phyloP scores from a whole-genome alignment of 2,888 invertebrate genomes.

The Willowsia nigromaculata region DNA sequence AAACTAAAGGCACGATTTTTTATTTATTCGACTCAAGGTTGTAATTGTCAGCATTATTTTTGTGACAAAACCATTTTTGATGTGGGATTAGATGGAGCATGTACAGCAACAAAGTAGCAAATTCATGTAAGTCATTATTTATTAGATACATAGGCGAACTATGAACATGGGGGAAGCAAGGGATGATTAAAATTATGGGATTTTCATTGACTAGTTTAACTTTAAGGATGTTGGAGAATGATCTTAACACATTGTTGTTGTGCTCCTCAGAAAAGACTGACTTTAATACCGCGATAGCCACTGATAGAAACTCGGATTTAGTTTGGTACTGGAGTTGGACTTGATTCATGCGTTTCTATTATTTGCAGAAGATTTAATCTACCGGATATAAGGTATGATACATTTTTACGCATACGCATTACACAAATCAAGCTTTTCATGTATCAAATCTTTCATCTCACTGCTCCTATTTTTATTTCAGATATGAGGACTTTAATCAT shows the following conservation, averaged over 20 bases:
- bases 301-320: neutral
- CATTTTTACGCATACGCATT: too few species aligned
- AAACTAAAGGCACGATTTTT: constrained; percentile 60
- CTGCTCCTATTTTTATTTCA: too few species aligned
- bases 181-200: constrained; percentile 43
- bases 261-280: neutral
- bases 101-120: neutral
- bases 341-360: neutral
- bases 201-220: constrained; percentile 27
- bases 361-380: too few species aligned
- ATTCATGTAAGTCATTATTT: neutral
- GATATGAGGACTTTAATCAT: constrained; percentile 32
- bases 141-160: neutral
- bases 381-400: too few species aligned
- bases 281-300: neutral
- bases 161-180: constrained; percentile 44
- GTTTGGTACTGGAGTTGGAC: constrained; percentile 33
- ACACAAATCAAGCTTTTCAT: too few species aligned
- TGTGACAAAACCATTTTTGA: constrained; percentile 52
- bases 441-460: too few species aligned
- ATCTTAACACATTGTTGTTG: neutral
- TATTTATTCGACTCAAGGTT: constrained; percentile 57
- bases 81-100: constrained; percentile 61
- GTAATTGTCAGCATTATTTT: constrained; percentile 26
- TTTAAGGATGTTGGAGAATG: constrained; percentile 3